A percentile compares a stretch with the other conserved stretches of the same genome.
phyloP scores from a whole-genome alignment of 2,797 vertebrate species.

The Sebastes matsubarae region DNA sequence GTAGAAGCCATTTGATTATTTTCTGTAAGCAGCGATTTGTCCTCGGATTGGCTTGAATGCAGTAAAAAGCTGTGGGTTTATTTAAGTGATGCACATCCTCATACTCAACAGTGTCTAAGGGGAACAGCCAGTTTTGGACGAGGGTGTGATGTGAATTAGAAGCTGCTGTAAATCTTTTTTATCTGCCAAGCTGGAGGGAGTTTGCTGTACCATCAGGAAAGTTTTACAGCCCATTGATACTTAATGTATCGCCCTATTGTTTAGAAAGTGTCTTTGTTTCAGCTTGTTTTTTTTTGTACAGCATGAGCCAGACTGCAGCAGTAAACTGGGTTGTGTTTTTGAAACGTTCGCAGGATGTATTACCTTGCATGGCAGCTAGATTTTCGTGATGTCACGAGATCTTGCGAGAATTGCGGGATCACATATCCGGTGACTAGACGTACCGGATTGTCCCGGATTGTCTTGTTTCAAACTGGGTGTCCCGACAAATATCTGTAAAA shows the following conservation, averaged over 20 bases:
- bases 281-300: not conserved
- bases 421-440: too few relatives aligned
- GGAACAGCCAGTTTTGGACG: constrained; percentile 19
- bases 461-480: too few relatives aligned
- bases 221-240: constrained; percentile 6
- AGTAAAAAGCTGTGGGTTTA: constrained; percentile 23
- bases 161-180: constrained; percentile 45
- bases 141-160: constrained; percentile 18
- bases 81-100: constrained; percentile 41
- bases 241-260: not conserved
- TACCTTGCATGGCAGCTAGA: not conserved
- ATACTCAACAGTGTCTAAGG: constrained; percentile 48
- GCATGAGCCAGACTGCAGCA: not conserved
- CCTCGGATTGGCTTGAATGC: not conserved
- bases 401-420: too few relatives aligned
- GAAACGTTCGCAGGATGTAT: not conserved
- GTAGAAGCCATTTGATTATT: not conserved
- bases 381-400: not conserved
- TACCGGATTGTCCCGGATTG: too few relatives aligned
- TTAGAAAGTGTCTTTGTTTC: constrained; percentile 1
- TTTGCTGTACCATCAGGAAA: not conserved
- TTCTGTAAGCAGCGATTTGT: not conserved
- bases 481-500: too few relatives aligned
- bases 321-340: not conserved
- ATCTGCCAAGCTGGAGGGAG: constrained; percentile 7